Evolutionary conservation across 1,140 invertebrate species (phyloP), one percentile per base, ranked within the genome.

Genomic region (Heliothis virescens): DNA sequence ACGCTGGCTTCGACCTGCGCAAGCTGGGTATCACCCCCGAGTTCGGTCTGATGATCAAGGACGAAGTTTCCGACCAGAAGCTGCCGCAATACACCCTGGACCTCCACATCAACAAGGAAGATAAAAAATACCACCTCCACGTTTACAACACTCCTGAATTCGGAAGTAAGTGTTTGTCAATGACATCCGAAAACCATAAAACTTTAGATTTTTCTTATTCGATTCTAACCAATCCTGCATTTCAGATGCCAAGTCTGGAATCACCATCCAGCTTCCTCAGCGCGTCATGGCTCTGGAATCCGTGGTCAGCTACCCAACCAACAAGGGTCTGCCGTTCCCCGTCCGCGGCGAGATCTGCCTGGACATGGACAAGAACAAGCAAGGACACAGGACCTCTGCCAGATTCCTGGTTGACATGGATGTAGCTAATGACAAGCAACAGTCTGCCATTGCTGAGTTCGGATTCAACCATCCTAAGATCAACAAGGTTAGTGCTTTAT

Each of bases 311-410:
- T 91, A 92, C 79, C 93, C 95, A 0, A 89, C 89, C 0, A 82
- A 89, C 72, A 92, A 93, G 12, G 79, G 73, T 1, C 65, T 90
- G 21, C 89, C 89, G 0, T 92, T 95, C 89, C 92, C 93, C 5
- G 78, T 95, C 67, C 83, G 85, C 1, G 94, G 89, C 2, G 94
- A 95, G 79, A 93, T 96, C 4, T 91, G 93, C 15, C 92, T 97
- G 59, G 97, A 96, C 89, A 89, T 97, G 13, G 96, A 98, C 90
- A 97, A 97, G 85, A 96, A 96, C 78, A 95, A 96, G 57, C 97
- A 97, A 0, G 95, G 96, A 29, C 95, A 96, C 13, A 97, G 96
- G 86, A 96, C 96, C 1, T 93, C 93, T 9, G 81, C 96, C 0
- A 88, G 91, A 13, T 92, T 95, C 21, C 89, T 79, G 52, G 90